Evolutionary conservation across 2,797 vertebrate genomes (phyloP).

Genomic region (Spatula clypeata): DNA sequence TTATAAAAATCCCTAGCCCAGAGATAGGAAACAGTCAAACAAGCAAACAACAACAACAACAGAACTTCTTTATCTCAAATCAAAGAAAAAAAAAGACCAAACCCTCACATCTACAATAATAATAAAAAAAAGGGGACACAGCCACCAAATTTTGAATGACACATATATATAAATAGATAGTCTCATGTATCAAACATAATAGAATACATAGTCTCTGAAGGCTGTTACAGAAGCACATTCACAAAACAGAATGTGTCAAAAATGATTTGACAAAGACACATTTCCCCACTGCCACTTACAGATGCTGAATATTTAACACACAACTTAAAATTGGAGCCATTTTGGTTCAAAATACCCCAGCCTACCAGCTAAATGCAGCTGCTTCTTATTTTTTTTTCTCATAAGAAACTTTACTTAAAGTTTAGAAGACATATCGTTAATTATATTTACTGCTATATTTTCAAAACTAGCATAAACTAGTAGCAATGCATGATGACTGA

Average conservation of each 20-base stretch:
- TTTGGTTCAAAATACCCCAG: neutral
- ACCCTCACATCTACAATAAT: neutral
- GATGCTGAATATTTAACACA: constrained; percentile 16
- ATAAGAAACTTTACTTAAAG: neutral
- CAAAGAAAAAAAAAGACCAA: neutral
- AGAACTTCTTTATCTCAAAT: neutral
- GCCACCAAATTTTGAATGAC: neutral
- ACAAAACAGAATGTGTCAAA: neutral
- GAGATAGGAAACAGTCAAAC: neutral
- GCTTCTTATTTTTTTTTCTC: neutral
- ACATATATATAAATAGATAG: neutral
- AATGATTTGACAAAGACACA: neutral
- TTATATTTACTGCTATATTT: neutral
- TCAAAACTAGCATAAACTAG: neutral
- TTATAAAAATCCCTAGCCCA: neutral
- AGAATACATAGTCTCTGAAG: neutral
- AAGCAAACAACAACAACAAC: neutral
- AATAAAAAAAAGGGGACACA: neutral
- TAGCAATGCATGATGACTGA: neutral
- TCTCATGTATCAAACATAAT: neutral
- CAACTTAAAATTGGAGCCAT: neutral
- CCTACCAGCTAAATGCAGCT: neutral
- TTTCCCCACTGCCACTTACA: constrained; percentile 2
- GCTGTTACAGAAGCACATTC: neutral
- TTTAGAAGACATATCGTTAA: neutral